Percentiles rank a stretch among this genome's conserved stretches.
Evolutionary conservation across 2,888 invertebrate species (phyloP).

Genomic region (Pammene aurita): DNA sequence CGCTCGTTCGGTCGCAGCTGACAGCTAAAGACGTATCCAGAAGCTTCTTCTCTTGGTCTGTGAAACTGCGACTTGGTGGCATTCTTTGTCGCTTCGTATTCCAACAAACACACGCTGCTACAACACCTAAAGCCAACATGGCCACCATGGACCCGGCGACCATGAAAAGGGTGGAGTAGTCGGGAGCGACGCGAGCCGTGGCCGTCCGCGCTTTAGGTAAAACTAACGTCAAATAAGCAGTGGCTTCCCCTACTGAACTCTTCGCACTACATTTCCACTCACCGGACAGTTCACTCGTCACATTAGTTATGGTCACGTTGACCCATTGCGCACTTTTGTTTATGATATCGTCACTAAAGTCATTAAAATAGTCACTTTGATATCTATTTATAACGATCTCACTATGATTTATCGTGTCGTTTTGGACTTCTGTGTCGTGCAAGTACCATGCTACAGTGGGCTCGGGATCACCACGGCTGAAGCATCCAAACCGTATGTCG

Average conservation of each 20-base stretch:
- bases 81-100: slow-evolving; percentile 90
- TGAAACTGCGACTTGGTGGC: slow-evolving; percentile 87
- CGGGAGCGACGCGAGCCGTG: slow-evolving; percentile 88
- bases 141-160: slow-evolving; percentile 88
- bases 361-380: slow-evolving; percentile 62
- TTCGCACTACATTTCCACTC: slow-evolving; percentile 92
- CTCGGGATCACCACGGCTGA: slow-evolving; percentile 90
- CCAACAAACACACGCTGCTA: slow-evolving; percentile 77
- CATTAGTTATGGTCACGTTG: slow-evolving; percentile 91
- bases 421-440: slow-evolving; percentile 82
- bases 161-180: slow-evolving; percentile 88
- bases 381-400: slow-evolving; percentile 66
- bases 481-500: slow-evolving; percentile 91
- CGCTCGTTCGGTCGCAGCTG: slow-evolving; percentile 86
- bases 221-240: slow-evolving; percentile 83
- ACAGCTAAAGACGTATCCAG: slow-evolving; percentile 88
- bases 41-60: slow-evolving; percentile 94
- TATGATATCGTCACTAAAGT: slow-evolving; percentile 69
- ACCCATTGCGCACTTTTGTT: slow-evolving; percentile 86
- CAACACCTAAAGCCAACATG: slow-evolving; percentile 85
- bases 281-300: slow-evolving; percentile 91
- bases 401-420: slow-evolving; percentile 64
- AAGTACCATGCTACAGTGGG: slow-evolving; percentile 91
- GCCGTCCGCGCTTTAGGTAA: slow-evolving; percentile 86
- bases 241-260: slow-evolving; percentile 85